Percentiles rank a stretch among this genome's conserved stretches.
These are phyloP conservation scores for Mylabris phalerata DNA, from an alignment of 1,140 invertebrate genomes.

Conservation along the genomic window DNA sequence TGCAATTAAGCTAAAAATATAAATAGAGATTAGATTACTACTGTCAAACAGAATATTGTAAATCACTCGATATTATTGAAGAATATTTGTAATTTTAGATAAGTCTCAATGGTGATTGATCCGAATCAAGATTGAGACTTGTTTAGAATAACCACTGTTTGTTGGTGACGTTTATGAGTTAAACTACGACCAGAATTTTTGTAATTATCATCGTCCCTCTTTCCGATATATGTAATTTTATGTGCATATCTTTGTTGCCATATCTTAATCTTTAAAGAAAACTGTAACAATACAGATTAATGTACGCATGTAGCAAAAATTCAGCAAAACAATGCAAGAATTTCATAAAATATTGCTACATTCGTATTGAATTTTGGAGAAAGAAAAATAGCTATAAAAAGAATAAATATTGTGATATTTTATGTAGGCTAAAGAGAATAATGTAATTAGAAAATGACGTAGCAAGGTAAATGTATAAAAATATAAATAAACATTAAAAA, in stretches of 20 bases:
- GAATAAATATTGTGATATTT: slow-evolving; percentile 35
- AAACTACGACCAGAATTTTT: too few relatives aligned
- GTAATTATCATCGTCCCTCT: too few relatives aligned
- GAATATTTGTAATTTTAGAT: too few relatives aligned
- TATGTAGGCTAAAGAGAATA: slow-evolving; percentile 29
- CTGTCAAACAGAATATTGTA: too few relatives aligned
- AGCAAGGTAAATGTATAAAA: slow-evolving; percentile 14
- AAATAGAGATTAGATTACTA: too few relatives aligned
- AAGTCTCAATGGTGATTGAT: too few relatives aligned
- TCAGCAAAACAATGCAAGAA: neutral
- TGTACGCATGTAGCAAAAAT: slow-evolving; percentile 5
- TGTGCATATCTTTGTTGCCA: slow-evolving; percentile 21
- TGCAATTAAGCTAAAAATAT: too few relatives aligned
- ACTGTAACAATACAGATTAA: neutral
- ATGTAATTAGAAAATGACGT: slow-evolving; percentile 11
- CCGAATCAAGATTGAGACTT: too few relatives aligned
- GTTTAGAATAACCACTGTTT: too few relatives aligned
- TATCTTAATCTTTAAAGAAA: slow-evolving; percentile 4
- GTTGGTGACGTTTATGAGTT: too few relatives aligned
- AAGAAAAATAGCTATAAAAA: slow-evolving; percentile 19
- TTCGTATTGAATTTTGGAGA: slow-evolving; percentile 3
- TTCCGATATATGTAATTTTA: neutral
- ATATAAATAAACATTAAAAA: neutral
- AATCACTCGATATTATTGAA: too few relatives aligned
- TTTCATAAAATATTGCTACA: slow-evolving; percentile 10